Evolutionary conservation across 2,888 invertebrate species (phyloP).

Genomic region (Doris montereyensis): DNA sequence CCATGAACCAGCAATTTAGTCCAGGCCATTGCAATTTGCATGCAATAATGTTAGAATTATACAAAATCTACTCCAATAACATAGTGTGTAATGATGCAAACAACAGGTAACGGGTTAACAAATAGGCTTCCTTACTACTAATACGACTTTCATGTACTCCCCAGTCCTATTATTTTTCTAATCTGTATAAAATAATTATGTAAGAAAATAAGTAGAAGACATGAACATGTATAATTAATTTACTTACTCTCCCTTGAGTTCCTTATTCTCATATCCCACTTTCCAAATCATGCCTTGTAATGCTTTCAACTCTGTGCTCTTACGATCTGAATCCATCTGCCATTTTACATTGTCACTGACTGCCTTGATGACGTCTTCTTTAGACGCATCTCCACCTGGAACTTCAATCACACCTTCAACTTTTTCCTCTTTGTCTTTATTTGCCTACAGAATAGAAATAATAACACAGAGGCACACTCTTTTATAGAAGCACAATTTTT

Average conservation of each 20-base stretch:
- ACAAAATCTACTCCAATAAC: too few species aligned
- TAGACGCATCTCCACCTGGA: conserved; percentile 55
- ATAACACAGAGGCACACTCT: too few species aligned
- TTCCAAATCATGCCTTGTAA: conserved; percentile 94
- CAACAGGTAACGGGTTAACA: neutral
- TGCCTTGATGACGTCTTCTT: conserved; percentile 76
- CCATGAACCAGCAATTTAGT: too few species aligned
- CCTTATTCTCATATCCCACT: conserved; percentile 85
- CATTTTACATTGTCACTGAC: conserved; percentile 83
- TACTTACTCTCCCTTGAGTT: conserved; percentile 91
- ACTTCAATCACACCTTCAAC: conserved; percentile 76
- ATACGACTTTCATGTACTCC: neutral
- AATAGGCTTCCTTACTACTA: neutral
- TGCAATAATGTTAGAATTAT: too few species aligned
- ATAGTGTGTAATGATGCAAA: too few species aligned
- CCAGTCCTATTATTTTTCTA: neutral
- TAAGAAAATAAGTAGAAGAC: neutral
- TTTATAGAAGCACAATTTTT: too few species aligned
- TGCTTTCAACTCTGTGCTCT: conserved; percentile 85
- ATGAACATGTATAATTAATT: too few species aligned
- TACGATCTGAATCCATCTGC: conserved; percentile 87
- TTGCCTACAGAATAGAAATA: conserved; percentile 46
- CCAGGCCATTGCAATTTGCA: too few species aligned
- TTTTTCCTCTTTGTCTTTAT: conserved; percentile 74
- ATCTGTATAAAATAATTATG: neutral